A percentile compares a stretch with the other conserved stretches of the same genome.
These are phyloP conservation scores for Leptodactylus fallax DNA, from an alignment of 2,797 vertebrate species.

Conservation along the genomic window DNA sequence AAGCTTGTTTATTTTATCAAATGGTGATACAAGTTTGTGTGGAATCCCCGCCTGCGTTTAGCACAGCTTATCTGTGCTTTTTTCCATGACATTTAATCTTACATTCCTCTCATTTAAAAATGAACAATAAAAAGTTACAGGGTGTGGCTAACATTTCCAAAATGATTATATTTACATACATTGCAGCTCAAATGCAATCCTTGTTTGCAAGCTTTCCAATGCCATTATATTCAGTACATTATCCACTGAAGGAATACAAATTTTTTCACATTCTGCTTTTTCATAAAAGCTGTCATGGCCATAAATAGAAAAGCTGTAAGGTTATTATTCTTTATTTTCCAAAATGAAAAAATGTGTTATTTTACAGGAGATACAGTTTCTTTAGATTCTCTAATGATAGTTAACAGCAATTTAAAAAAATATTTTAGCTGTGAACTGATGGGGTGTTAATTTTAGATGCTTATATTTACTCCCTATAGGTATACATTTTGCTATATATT, in stretches of 20 bases:
- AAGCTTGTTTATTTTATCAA: slow-evolving; percentile 32
- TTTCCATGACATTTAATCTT: slow-evolving; percentile 11
- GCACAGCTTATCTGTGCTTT: neutral
- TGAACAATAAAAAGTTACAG: neutral
- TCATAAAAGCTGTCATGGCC: neutral
- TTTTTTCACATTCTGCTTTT: neutral
- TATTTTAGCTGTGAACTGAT: too few species aligned
- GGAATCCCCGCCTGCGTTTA: neutral
- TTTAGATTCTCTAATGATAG: too few species aligned
- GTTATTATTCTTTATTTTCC: too few species aligned
- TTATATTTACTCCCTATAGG: too few species aligned
- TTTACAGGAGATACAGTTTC: too few species aligned
- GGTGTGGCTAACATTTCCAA: neutral
- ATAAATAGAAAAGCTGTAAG: neutral
- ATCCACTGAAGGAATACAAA: neutral
- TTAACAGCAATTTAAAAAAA: too few species aligned
- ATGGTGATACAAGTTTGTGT: slow-evolving; percentile 16
- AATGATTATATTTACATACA: slow-evolving; percentile 4
- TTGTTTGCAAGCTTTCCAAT: neutral
- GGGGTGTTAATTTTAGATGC: too few species aligned
- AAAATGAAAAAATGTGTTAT: too few species aligned
- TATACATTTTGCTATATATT: too few species aligned
- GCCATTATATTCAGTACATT: neutral
- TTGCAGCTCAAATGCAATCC: neutral
- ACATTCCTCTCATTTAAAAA: slow-evolving; percentile 8